Conservation (phyloP, 2,113 vertebrate genomes). For the Urocitellus parryii region DNA sequence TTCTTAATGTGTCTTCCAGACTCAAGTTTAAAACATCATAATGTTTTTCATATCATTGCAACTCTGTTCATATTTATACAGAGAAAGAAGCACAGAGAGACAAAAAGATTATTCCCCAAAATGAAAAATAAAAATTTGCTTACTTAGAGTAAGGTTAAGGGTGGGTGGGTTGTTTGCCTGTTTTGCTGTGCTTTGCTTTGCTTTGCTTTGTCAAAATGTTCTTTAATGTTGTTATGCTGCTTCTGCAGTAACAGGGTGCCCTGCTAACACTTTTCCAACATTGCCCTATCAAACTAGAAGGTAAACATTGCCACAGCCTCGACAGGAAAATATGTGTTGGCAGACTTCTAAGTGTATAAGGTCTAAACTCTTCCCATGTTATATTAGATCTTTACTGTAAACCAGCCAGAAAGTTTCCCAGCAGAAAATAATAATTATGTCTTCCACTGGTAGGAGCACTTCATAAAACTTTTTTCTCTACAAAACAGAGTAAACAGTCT, state of each 20-base stretch:
- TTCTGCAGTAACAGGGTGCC: background rate
- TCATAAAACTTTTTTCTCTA: conserved; percentile 75
- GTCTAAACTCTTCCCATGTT: conserved; percentile 77
- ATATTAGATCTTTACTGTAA: conserved; percentile 79
- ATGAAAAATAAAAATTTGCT: conserved; percentile 62
- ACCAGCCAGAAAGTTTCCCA: conserved; percentile 81
- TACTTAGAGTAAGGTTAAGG: conserved; percentile 34
- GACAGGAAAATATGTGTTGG: conserved; percentile 79
- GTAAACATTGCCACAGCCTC: conserved; percentile 78
- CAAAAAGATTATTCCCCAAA: background rate
- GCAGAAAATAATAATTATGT: conserved; percentile 82
- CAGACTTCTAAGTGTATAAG: conserved; percentile 74
- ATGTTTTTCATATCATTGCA: conserved; percentile 73
- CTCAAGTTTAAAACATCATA: conserved; percentile 76
- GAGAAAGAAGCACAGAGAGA: background rate
- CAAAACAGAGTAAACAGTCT: conserved; percentile 73
- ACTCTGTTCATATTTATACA: background rate
- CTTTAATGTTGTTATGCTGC: background rate
- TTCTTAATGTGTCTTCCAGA: conserved; percentile 82
- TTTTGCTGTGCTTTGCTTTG: conserved; percentile 31
- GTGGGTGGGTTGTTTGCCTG: background rate
- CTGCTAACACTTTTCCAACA: conserved; percentile 70
- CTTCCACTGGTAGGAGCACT: conserved; percentile 79
- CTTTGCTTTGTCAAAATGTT: conserved; percentile 10
- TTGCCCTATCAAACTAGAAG: conserved; percentile 64